Evolutionary conservation across 2,113 vertebrate genomes (phyloP), one percentile per base, ranked within the genome.

Genomic region (Gopherus flavomarginatus): DNA sequence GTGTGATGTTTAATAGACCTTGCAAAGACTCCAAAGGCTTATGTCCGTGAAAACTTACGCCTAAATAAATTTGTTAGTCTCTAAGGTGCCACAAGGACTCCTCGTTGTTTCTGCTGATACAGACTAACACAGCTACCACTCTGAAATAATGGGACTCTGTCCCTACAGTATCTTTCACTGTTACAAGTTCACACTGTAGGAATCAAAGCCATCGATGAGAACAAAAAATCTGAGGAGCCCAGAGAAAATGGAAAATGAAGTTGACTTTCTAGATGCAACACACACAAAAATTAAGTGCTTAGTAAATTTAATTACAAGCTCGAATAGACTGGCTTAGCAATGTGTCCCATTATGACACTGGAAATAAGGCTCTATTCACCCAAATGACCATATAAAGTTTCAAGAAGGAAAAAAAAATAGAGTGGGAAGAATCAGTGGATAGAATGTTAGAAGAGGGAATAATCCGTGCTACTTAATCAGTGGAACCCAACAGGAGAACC

Each of bases 381-480:
- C n/a, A 93, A 85, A 91, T 62, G 47, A 65, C 56, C 11, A n/a
- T n/a, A 87, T 83, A 96, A 50, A 53, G 65, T 94, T 94, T 90
- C 87, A 92, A 94, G 85, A 42, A 57, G 69, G 4, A 90, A 53
- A 42, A 82, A 82, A 90, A 95, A 38, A 24, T 49, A 87, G 69
- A 47, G 56, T 62, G 35, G 11, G 79, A 65, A 52, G 69, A 86
- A 75, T 62, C 54, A 72, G 53, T n/a, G 83, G 53, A 31, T 89
- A 81, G 72, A 90, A 77, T 56, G 0, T 87, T 69, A 57, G 52
- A 59, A 86, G n/a, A 92, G 87, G 50, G 53, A 72, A 95, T 90
- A 89, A 89, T 94, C 95, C 93, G 91, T 92, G 85, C 86, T 93
- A 77, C 81, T 96, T 97, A 96, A 95, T 95, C 87, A 83, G 87